A percentile compares a stretch with the other conserved stretches of the same genome.
Conservation (phyloP, 2,113 vertebrate species). For the Alethe castanea region DNA sequence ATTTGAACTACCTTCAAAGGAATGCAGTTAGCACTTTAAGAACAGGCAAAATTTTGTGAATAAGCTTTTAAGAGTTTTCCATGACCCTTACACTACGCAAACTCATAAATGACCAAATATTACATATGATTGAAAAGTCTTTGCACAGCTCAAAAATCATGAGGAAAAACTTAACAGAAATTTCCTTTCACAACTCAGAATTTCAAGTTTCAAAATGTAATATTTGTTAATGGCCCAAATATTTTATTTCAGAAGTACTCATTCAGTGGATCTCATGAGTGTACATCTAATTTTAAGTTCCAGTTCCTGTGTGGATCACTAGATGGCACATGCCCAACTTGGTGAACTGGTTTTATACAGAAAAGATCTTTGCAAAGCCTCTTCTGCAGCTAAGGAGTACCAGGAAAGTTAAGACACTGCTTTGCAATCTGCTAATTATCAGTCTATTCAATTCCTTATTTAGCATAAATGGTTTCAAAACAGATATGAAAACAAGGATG, state of each 20-base stretch:
- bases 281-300: not conserved
- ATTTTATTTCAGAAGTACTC: not conserved
- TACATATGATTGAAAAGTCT: not conserved
- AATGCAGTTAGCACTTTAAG: not conserved
- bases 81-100: not conserved
- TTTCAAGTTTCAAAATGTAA: not conserved
- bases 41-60: not conserved
- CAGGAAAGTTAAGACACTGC: not conserved
- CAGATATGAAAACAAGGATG: not conserved
- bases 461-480: constrained; percentile 10
- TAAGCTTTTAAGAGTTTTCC: not conserved
- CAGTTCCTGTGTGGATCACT: not conserved
- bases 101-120: not conserved
- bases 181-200: not conserved
- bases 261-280: too few species aligned
- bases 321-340: not conserved
- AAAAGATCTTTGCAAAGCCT: not conserved
- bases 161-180: not conserved
- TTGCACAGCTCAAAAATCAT: not conserved
- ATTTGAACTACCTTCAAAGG: not conserved
- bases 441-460: not conserved
- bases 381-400: not conserved
- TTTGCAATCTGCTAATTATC: constrained; percentile 33
- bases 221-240: too few species aligned
- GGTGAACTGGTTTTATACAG: not conserved